phyloP scores from a whole-genome alignment of 2,797 vertebrate species.

The Mus minutoides region DNA sequence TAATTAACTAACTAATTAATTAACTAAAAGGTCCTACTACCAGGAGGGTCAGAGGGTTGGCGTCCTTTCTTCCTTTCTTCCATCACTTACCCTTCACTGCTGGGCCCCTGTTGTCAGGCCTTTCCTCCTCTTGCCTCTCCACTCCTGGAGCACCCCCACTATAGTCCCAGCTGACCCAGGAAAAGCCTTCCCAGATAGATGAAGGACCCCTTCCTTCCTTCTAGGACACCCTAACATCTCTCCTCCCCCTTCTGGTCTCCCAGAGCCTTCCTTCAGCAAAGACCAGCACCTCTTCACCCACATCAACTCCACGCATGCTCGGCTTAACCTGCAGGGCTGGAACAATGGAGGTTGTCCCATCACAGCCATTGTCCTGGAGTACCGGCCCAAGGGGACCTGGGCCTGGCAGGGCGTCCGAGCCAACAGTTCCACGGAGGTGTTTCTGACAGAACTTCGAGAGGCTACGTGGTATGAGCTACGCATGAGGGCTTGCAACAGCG shows the following conservation, averaged over 20 bases:
- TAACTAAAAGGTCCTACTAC: background rate
- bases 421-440: slow-evolving; percentile 95
- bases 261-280: slow-evolving; percentile 97
- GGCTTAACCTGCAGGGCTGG: slow-evolving; percentile 98
- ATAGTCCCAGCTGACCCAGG: background rate
- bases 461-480: slow-evolving; percentile 99
- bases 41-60: background rate
- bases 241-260: slow-evolving; percentile 33
- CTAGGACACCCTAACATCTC: background rate
- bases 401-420: slow-evolving; percentile 96
- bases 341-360: slow-evolving; percentile 98
- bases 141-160: background rate
- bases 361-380: slow-evolving; percentile 94
- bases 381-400: slow-evolving; percentile 97
- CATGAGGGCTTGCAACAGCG: slow-evolving; percentile 99
- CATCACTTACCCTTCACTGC: background rate
- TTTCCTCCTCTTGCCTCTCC: background rate
- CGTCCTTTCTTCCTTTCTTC: background rate
- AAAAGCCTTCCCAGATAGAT: background rate
- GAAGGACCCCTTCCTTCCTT: background rate
- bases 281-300: slow-evolving; percentile 99
- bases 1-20: background rate
- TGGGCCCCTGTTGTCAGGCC: background rate
- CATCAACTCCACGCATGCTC: slow-evolving; percentile 97
- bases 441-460: slow-evolving; percentile 96